Evolutionary conservation across 2,113 vertebrate species (phyloP), one percentile per base, ranked within the genome.

Genomic region (Spea multiplicata): DNA sequence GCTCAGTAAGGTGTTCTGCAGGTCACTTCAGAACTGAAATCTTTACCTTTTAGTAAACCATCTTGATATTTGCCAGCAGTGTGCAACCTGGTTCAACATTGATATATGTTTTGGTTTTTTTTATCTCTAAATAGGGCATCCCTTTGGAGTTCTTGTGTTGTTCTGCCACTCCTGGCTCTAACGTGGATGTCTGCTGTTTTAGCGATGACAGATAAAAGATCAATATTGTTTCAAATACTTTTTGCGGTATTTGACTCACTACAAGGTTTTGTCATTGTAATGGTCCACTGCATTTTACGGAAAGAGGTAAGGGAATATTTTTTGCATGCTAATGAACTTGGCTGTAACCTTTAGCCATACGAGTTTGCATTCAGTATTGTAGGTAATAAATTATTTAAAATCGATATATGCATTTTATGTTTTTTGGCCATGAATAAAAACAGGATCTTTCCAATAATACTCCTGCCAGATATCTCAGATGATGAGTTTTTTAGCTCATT

Each of bases 181-280:
- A 99, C 97, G 44, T 99, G 97, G 97, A 99, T 99, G 97, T 99
- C 97, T 71, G 97, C 97, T 0, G 97, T 99, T 83, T 93, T 99
- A 81, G 97, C 97, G 83, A 99, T 99, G 96, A 99, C 97, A 53
- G 97, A 99, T 93, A 99, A 99, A 90, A 95, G 97, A 82, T 98
- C 97, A 83, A 98, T 98, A 86, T 91, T 99, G 83, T 99, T 99
- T 92, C 97, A 99, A 87, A 99, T 99, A 87, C 96, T 99, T 81
- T 99, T 99, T 69, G 96, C 97, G 0, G 96, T 99, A 83, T 99
- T 99, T 86, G 97, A 99, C 91, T 99, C 97, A 7, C 92, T 99
- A 85, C 97, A 99, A 93, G 97, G 97, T 82, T 98, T 99, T 85
- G 97, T 99, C 84, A 99, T 99, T 81, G 97, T 99, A 87, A 99